These are phyloP conservation scores for Willisornis vidua DNA, from an alignment of 2,113 vertebrate species.

Conservation along the genomic window DNA sequence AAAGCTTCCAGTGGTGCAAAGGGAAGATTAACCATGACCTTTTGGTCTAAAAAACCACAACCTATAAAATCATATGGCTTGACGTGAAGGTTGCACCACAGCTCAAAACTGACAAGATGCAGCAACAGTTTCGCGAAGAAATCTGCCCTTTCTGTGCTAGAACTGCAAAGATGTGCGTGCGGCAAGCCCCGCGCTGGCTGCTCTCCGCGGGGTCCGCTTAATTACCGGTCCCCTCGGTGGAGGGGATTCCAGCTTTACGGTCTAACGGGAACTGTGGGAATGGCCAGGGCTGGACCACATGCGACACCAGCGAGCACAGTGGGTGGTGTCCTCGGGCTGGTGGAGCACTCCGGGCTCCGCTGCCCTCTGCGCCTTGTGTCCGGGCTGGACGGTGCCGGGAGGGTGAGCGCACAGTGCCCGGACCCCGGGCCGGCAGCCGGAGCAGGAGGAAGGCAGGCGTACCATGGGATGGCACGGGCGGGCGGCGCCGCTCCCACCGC, in stretches of 20 bases:
- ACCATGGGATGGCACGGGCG: background rate
- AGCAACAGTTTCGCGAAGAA: background rate
- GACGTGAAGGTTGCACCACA: background rate
- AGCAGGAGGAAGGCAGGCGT: background rate
- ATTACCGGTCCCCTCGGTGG: background rate
- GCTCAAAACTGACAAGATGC: background rate
- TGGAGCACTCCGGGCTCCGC: accelerated
- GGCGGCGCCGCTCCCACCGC: background rate
- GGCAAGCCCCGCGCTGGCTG: background rate
- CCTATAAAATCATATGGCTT: background rate
- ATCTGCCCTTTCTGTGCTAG: background rate
- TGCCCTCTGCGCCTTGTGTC: no score
- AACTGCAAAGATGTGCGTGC: background rate
- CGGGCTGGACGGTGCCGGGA: accelerated
- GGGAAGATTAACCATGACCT: background rate
- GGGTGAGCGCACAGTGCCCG: no score
- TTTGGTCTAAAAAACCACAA: background rate
- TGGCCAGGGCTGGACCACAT: background rate
- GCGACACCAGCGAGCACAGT: accelerated
- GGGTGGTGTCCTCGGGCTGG: accelerated
- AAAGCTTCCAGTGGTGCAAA: background rate
- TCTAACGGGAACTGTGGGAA: background rate
- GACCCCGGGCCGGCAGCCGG: no score
- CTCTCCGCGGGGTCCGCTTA: background rate
- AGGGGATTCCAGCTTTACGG: background rate